These are phyloP conservation scores for Lottia gigantea DNA, from an alignment of 2,888 invertebrate genomes.

Conservation along the genomic window DNA sequence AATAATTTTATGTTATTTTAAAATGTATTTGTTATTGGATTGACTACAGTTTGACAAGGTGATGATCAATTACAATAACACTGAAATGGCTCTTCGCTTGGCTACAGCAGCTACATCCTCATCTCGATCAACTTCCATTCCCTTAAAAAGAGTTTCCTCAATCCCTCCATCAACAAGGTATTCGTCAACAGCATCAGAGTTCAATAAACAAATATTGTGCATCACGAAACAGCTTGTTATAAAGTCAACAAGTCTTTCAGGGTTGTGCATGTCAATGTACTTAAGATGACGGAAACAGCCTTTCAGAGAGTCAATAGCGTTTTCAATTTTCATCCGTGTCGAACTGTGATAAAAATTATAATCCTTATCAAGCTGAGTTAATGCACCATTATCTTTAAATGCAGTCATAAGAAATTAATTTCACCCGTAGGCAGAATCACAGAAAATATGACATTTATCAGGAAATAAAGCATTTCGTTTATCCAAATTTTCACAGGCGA, in stretches of 20 bases:
- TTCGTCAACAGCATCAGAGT: constrained; percentile 11
- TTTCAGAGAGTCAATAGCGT: constrained; percentile 13
- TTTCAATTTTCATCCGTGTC: constrained; percentile 7
- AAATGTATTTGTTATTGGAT: background rate
- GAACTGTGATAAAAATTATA: constrained; percentile 11
- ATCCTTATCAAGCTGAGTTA: constrained; percentile 2
- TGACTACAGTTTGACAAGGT: background rate
- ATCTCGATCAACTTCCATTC: background rate
- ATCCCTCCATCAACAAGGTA: constrained; percentile 5
- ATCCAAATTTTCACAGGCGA: background rate
- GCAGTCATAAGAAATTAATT: background rate
- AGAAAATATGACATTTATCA: constrained; percentile 4
- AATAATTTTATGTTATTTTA: background rate
- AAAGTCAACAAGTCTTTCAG: constrained; percentile 7
- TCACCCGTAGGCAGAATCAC: background rate
- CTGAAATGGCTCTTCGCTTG: constrained; percentile 3
- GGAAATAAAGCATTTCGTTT: constrained; percentile 3
- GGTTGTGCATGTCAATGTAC: constrained; percentile 10
- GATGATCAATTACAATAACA: background rate
- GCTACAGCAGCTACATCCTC: constrained; percentile 2
- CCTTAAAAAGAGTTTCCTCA: background rate
- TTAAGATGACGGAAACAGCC: constrained; percentile 13
- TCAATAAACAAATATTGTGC: constrained; percentile 11
- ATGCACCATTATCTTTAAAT: constrained; percentile 4
- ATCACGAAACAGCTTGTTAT: constrained; percentile 9